A percentile compares a stretch with the other conserved stretches of the same genome.
phyloP scores from a whole-genome alignment of 2,113 vertebrate genomes.

The Thoracochromis brauschi region DNA sequence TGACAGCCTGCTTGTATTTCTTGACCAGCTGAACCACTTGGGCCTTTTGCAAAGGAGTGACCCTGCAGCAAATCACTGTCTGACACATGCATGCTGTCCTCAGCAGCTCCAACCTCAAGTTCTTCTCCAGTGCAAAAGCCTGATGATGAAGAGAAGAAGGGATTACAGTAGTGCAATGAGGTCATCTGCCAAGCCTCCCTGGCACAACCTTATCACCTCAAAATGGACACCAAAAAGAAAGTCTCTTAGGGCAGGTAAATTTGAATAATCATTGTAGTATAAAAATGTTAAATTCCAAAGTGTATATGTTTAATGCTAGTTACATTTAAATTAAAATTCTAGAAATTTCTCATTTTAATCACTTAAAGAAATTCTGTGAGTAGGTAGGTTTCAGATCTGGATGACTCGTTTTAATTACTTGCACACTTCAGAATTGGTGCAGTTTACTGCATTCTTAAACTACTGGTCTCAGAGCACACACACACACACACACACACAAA shows the following conservation, averaged over 20 bases:
- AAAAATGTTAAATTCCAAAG: background rate
- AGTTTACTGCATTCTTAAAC: background rate
- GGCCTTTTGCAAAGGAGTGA: conserved; percentile 93
- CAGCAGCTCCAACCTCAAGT: conserved; percentile 81
- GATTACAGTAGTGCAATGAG: too few relatives aligned
- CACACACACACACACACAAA: background rate
- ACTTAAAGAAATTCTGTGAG: background rate
- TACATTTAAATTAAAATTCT: background rate
- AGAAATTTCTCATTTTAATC: background rate
- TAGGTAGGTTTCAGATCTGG: background rate
- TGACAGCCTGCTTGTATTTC: conserved; percentile 85
- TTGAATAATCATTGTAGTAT: background rate
- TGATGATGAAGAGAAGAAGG: conserved; percentile 26
- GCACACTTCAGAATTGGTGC: background rate
- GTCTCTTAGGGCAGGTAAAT: background rate
- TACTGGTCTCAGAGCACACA: background rate
- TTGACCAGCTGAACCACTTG: conserved; percentile 94
- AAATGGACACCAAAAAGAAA: background rate
- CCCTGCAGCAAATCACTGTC: conserved; percentile 90
- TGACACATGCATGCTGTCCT: conserved; percentile 86
- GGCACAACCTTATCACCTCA: background rate
- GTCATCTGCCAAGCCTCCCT: background rate
- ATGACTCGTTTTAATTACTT: background rate
- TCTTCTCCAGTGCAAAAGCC: conserved; percentile 82
- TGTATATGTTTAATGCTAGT: background rate